These are phyloP conservation scores for Mormyrops attenuatus DNA, from an alignment of 2,797 vertebrate genomes.

Conservation along the genomic window DNA sequence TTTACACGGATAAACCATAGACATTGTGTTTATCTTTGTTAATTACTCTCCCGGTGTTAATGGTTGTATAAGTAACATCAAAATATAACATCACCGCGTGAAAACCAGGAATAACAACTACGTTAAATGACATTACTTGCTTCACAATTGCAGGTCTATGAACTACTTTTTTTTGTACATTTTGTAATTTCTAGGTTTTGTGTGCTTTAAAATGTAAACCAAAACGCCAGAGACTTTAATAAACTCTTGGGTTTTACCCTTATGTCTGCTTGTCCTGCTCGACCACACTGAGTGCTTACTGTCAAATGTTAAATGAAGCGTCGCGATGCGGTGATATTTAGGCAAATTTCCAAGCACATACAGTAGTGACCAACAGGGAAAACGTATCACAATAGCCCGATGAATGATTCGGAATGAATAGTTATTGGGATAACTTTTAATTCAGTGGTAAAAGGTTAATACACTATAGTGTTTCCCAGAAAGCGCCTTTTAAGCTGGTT, in stretches of 20 bases:
- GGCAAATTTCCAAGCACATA: not conserved
- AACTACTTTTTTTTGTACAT: not conserved
- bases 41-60: constrained; percentile 47
- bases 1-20: constrained; percentile 64
- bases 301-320: not conserved
- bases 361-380: constrained; percentile 22
- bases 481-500: not conserved
- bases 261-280: not conserved
- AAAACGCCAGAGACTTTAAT: not conserved
- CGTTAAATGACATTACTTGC: not conserved
- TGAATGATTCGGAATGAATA: not conserved
- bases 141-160: not conserved
- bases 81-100: constrained; percentile 40
- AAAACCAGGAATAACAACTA: not conserved
- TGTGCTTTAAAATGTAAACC: not conserved
- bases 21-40: constrained; percentile 56
- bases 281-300: not conserved
- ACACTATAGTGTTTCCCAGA: not conserved
- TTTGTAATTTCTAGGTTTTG: not conserved
- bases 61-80: constrained; percentile 52
- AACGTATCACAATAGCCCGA: constrained; percentile 28
- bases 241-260: not conserved
- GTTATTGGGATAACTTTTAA: constrained; percentile 6
- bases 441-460: constrained; percentile 4
- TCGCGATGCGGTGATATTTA: not conserved